Base-by-base conservation (phyloP, 2,113 vertebrate genomes). In the Nycticryphes semicollaris region DNA sequence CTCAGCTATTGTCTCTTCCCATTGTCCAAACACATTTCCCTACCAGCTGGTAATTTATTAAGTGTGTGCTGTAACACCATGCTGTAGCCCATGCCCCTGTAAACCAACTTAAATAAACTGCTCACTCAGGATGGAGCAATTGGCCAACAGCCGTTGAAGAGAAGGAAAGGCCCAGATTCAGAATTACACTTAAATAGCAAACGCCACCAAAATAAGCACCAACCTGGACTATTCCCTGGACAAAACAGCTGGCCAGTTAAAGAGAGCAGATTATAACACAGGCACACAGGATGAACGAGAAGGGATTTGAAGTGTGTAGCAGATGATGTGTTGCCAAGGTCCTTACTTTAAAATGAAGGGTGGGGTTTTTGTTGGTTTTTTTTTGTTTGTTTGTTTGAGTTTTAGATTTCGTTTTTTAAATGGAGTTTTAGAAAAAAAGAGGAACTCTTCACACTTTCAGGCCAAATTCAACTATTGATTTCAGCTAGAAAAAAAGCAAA, bases 381-480 rank as follows among this genome's bases (percentile, higher is more conserved):
- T 47, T 47, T 47, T 18, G 17, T 18, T 47, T 47, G 47, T 47
- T 47, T 20, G 45, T 45, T 45, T 45, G 43, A 45, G 39, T 39
- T 45, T 45, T 10, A 45, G 13, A 19, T 12, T 47, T 47, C 8
- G 16, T 45, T 23, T 67, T 33, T 23, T 15, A 69, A 94, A 39
- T 1, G 3, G 35, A 45, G 41, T 76, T 89, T 80, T 39, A 50
- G 74, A 84, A 87, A 87, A 89, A 43, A 89, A 67, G 56, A 89
- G 62, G 45, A 93, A 57, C 37, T 69, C 39, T 90, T 97, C 70
- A 33, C 70, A 80, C 89, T 59, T 95, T 24, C 30, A 73, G 84
- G 87, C 91, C 89, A 90, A 73, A 41, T n/a, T n/a, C 84, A 45
- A n/a, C 81, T 62, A 69, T 93, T 96, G 91, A 79, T 91, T 96